A percentile compares a stretch with the other conserved stretches of the same genome.
Evolutionary conservation across 2,113 vertebrate genomes (phyloP).

Genomic region (Corvus moneduloides): DNA sequence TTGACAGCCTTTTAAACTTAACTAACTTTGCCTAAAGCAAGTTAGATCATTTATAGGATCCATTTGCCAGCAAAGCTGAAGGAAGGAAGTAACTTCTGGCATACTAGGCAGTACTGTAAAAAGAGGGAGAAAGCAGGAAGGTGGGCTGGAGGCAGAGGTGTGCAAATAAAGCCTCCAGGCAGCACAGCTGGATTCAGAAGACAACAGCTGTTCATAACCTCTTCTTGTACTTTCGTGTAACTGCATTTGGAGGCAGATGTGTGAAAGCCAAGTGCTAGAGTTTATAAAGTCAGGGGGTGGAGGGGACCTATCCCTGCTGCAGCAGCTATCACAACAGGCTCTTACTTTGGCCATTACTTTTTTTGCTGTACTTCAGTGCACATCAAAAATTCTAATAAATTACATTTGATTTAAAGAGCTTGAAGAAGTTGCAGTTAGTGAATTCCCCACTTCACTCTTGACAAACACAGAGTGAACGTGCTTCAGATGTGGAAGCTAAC

Average conservation of each 20-base stretch:
- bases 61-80: not conserved
- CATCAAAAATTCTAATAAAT: not conserved
- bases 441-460: not conserved
- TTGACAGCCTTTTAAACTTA: constrained; percentile 34
- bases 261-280: not conserved
- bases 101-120: not conserved
- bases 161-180: not conserved
- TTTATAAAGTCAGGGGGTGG: not conserved
- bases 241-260: not conserved
- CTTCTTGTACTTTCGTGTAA: not conserved
- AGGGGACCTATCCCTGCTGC: not conserved
- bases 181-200: not conserved
- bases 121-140: not conserved
- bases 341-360: not conserved
- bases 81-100: not conserved
- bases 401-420: not conserved
- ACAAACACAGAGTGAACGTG: not conserved
- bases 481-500: not conserved
- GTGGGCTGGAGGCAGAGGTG: not conserved
- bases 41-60: not conserved
- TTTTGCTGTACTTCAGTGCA: not conserved
- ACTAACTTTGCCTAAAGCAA: constrained; percentile 38
- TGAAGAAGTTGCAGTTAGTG: not conserved
- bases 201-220: not conserved
- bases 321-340: not conserved